phyloP scores from a whole-genome alignment of 92 coral and sea anemone species.

The Hydrozoanthus gracilis region DNA sequence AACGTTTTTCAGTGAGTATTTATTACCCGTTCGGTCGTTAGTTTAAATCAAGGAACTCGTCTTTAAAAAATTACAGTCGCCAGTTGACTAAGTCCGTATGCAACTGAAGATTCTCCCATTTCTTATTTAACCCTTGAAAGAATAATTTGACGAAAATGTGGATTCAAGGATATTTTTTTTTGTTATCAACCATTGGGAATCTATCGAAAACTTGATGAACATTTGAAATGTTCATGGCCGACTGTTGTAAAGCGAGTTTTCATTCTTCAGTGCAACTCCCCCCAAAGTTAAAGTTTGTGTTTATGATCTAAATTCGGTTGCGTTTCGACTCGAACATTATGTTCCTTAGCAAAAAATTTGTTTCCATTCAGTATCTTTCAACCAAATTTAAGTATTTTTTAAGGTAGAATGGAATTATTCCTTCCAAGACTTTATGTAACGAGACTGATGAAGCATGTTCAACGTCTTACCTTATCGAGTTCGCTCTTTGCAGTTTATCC shows the following conservation, averaged over 20 bases:
- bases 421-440: background rate
- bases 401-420: background rate
- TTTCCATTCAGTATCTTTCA: background rate
- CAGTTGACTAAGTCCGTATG: too few relatives aligned
- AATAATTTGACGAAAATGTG: too few relatives aligned
- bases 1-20: background rate
- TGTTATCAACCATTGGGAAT: too few relatives aligned
- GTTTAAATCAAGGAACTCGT: background rate
- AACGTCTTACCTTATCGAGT: background rate
- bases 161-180: too few relatives aligned
- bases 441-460: background rate
- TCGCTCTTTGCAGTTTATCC: background rate
- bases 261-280: background rate
- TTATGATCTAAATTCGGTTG: too few relatives aligned
- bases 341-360: background rate
- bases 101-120: too few relatives aligned
- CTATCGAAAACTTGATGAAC: too few relatives aligned
- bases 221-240: too few relatives aligned
- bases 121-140: too few relatives aligned
- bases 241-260: background rate
- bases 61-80: background rate
- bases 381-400: background rate
- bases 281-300: background rate
- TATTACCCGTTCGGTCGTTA: too few relatives aligned
- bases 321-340: background rate